These are phyloP conservation scores for Meloidogyne chitwoodi DNA, from an alignment of 1,140 invertebrate species.

Conservation along the genomic window DNA sequence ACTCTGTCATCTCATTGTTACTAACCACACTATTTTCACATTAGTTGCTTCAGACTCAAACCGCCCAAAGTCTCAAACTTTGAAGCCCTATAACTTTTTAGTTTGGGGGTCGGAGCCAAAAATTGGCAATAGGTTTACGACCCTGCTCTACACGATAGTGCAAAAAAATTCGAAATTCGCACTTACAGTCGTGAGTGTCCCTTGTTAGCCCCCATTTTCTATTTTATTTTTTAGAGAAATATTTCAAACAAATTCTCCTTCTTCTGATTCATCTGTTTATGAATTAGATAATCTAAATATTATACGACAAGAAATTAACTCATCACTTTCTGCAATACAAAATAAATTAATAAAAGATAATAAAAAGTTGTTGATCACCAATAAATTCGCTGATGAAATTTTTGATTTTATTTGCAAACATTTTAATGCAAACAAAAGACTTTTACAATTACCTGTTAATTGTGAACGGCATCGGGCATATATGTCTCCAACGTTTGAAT, in stretches of 20 bases:
- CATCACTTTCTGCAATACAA: not conserved
- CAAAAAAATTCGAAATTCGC: too few relatives aligned
- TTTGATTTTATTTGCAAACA: conserved; percentile 5
- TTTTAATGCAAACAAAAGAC: not conserved
- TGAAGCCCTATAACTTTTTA: too few relatives aligned
- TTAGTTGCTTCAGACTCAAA: too few relatives aligned
- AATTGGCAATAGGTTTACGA: too few relatives aligned
- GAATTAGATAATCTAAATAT: not conserved
- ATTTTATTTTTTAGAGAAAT: not conserved
- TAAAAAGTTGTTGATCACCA: not conserved
- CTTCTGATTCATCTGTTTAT: not conserved
- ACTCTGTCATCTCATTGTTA: too few relatives aligned
- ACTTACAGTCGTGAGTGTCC: too few relatives aligned
- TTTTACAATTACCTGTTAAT: not conserved
- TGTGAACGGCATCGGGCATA: conserved; percentile 7
- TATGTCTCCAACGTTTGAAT: conserved; percentile 13
- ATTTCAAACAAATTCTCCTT: not conserved
- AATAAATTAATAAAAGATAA: not conserved
- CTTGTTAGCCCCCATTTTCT: too few relatives aligned
- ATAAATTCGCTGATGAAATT: conserved; percentile 10
- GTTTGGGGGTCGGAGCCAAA: too few relatives aligned
- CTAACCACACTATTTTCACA: too few relatives aligned
- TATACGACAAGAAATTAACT: not conserved
- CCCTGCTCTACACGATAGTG: too few relatives aligned
- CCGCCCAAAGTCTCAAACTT: too few relatives aligned